A percentile compares a stretch with the other conserved stretches of the same genome.
Evolutionary conservation across 92 coral and sea anemone species (phyloP).

Genomic region (Pocillopora meandrina): DNA sequence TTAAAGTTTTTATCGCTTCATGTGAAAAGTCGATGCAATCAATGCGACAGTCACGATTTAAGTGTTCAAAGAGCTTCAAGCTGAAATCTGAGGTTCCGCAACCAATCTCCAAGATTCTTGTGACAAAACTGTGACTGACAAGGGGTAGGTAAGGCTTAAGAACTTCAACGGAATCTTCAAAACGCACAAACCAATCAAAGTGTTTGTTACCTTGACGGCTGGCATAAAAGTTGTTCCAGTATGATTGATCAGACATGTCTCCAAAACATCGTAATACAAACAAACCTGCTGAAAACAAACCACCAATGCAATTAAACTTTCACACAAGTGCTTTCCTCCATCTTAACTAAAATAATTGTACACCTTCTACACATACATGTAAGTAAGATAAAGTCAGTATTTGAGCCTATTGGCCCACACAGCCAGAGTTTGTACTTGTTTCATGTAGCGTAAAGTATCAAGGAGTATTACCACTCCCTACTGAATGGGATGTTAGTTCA

Average conservation of each 20-base stretch:
- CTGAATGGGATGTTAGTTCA: no score
- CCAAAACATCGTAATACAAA: conserved; percentile 15
- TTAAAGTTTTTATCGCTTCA: conserved; percentile 60
- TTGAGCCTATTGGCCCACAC: no score
- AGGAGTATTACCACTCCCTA: no score
- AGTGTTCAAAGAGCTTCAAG: conserved; percentile 49
- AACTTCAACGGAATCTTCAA: conserved; percentile 58
- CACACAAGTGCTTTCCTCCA: neutral
- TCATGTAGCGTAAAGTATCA: no score
- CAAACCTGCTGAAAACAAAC: conserved; percentile 9
- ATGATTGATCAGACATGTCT: conserved; percentile 68
- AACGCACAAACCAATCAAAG: conserved; percentile 83
- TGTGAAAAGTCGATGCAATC: conserved; percentile 77
- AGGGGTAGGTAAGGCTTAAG: conserved; percentile 36
- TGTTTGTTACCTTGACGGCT: conserved; percentile 42
- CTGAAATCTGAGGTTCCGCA: conserved; percentile 85
- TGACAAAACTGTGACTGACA: neutral
- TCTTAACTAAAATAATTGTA: neutral
- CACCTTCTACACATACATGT: no score
- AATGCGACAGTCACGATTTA: conserved; percentile 60
- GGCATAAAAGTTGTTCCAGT: conserved; percentile 76
- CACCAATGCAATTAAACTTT: neutral
- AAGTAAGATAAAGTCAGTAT: no score
- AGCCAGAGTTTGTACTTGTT: no score
- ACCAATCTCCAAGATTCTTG: conserved; percentile 74